phyloP scores from a whole-genome alignment of 1,140 invertebrate species.

The Conus ventricosus region DNA sequence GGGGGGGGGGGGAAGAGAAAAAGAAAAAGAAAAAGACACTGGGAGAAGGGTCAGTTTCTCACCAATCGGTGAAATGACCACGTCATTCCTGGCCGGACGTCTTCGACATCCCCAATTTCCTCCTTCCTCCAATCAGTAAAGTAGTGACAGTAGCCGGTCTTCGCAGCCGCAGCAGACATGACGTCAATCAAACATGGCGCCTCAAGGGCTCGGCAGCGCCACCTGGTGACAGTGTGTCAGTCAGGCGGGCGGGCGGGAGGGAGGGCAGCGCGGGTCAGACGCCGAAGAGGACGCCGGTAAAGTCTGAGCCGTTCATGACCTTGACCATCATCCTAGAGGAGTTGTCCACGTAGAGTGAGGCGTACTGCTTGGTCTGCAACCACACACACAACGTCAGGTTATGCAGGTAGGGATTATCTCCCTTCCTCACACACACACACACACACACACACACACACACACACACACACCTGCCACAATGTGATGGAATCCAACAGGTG shows the following conservation, averaged over 20 bases:
- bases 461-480: too few relatives aligned
- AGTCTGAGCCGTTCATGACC: slow-evolving; percentile 59
- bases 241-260: background rate
- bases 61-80: too few relatives aligned
- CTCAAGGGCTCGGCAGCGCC: too few relatives aligned
- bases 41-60: too few relatives aligned
- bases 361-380: slow-evolving; percentile 62
- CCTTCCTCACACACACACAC: background rate
- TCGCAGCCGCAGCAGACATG: background rate
- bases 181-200: background rate
- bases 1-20: too few relatives aligned
- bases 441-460: background rate
- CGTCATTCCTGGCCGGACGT: too few relatives aligned
- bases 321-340: slow-evolving; percentile 51
- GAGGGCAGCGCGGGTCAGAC: background rate
- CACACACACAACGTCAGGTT: background rate
- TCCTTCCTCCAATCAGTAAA: background rate
- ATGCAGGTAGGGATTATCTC: background rate
- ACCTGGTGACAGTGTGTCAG: too few relatives aligned
- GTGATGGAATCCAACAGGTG: too few relatives aligned
- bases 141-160: background rate
- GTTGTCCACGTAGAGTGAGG: slow-evolving; percentile 65
- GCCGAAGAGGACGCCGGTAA: slow-evolving; percentile 60
- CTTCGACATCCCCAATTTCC: background rate
- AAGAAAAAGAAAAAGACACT: too few relatives aligned